These are phyloP conservation scores for Steatocranus sp. DNA, from an alignment of 2,797 vertebrate species.

Conservation along the genomic window DNA sequence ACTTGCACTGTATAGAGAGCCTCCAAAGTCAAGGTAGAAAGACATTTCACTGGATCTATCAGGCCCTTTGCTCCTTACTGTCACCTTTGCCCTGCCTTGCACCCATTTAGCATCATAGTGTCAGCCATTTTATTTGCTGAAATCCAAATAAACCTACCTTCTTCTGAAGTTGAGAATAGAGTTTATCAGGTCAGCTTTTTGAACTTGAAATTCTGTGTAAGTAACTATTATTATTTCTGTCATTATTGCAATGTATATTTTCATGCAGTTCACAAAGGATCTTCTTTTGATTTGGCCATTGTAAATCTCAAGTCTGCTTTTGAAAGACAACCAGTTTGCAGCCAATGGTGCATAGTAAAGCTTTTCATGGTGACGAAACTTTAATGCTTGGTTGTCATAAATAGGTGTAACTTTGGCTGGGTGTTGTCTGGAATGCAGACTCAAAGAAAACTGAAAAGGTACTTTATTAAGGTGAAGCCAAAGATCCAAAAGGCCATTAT, in stretches of 20 bases:
- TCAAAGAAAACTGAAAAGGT: not conserved
- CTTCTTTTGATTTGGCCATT: not conserved
- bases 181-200: not conserved
- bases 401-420: not conserved
- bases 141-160: not conserved
- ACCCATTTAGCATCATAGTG: not conserved
- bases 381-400: not conserved
- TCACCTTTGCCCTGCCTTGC: not conserved
- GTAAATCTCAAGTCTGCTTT: not conserved
- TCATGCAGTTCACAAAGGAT: not conserved
- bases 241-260: not conserved
- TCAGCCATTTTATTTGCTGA: not conserved
- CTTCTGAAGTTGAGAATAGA: not conserved
- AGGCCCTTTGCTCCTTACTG: not conserved
- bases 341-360: not conserved
- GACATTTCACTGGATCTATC: not conserved
- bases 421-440: not conserved
- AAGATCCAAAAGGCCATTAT: not conserved
- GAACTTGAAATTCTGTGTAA: not conserved
- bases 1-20: accelerated
- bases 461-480: not conserved
- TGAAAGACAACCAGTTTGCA: not conserved
- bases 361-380: not conserved
- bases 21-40: not conserved
- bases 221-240: not conserved